Evolutionary conservation across 1,140 invertebrate species (phyloP).

Genomic region (Cotesia glomerata): DNA sequence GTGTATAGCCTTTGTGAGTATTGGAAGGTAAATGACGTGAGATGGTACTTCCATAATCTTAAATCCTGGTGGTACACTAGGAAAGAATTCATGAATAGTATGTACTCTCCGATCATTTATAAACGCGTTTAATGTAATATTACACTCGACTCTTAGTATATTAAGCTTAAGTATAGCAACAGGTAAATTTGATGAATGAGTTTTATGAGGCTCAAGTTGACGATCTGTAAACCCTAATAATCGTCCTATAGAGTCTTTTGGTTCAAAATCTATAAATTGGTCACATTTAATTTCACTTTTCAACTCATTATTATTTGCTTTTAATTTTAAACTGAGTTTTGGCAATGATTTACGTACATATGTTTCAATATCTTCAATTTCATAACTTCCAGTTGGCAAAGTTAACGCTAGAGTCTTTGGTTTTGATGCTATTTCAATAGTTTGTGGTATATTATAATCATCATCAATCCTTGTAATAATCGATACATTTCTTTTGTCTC

Average conservation of each 20-base stretch:
- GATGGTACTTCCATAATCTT: background rate
- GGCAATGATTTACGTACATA: slow-evolving; percentile 11
- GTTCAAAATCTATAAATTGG: no score
- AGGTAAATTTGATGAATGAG: no score
- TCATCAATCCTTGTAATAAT: no score
- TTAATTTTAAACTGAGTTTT: no score
- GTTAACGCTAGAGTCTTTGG: no score
- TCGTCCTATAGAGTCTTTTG: no score
- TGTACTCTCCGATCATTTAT: background rate
- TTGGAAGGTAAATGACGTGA: background rate
- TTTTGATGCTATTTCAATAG: slow-evolving; percentile 7
- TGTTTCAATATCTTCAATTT: slow-evolving; percentile 41
- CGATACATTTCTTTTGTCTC: background rate
- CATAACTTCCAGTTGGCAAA: no score
- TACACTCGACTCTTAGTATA: background rate
- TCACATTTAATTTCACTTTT: background rate
- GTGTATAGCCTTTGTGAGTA: no score
- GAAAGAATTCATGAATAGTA: background rate
- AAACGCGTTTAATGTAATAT: background rate
- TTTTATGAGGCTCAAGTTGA: no score
- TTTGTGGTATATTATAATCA: no score
- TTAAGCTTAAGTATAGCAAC: background rate
- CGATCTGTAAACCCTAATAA: no score
- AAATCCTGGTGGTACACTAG: background rate
- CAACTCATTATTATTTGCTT: no score